Base-by-base conservation (phyloP, 2,888 invertebrate species). In the Chalcosyrphus nemorum region DNA sequence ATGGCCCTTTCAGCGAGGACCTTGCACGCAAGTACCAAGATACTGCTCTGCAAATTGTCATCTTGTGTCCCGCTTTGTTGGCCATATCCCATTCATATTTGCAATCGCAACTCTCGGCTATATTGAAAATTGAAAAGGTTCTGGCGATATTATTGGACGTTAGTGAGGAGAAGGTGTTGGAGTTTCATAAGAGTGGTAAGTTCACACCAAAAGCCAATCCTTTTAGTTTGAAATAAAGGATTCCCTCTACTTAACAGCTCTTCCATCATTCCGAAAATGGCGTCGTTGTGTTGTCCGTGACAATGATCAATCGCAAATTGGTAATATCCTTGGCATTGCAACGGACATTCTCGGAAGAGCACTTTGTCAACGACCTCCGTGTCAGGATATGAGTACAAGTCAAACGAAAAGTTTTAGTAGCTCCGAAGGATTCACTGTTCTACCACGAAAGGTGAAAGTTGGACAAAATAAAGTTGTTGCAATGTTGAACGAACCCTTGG, bases 401-500 rank as follows among this genome's bases (percentile, higher is more conserved):
- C 88, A 90, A 13, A 89, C 91, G 1, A 89, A 91, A 47, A 90
- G 89, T 75, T 87, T 91, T 24, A 90, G 89, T 77, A 90, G 90
- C 85, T 88, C 90, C 9, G 92, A 92, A 84, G 91, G 91, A 13
- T 92, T 92, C 80, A 92, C 92, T 5, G 90, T 92, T 45, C 86
- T 91, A 47, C 92, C 92, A 29, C 89, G 91, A 80, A 92, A 91
- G 86, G 90, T 92, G 1, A 91, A 90, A 80, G 88, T 90, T 77
- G 96, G 96, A 17, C 96, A 97, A 90, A 96, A 95, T 89, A 95
- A 96, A 89, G 94, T 97, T 81, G 94, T 97, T 89, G 95, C 96
- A 47, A 92, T 97, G 77, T 92, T 97, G 76, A 95, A 95, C 86
- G 95, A 96, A 87, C 96, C 97, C 0, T 92, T 97, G 86, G 93